Evolutionary conservation across 2,888 invertebrate species (phyloP).

Genomic region (Aethes cnicana): DNA sequence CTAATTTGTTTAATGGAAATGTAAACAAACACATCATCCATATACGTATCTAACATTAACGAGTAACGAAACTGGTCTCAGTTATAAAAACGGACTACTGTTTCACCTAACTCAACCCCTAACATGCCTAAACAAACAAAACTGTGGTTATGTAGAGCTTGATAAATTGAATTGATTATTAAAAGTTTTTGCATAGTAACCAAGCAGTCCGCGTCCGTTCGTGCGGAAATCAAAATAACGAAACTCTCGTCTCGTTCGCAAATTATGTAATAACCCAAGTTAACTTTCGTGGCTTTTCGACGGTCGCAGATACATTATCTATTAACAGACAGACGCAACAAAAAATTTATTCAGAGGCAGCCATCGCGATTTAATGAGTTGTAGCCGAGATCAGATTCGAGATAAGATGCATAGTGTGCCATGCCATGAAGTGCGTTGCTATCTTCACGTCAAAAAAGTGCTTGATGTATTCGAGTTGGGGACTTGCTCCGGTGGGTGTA

Average conservation of each 20-base stretch:
- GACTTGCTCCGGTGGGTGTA: slow-evolving; percentile 33
- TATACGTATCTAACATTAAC: no score
- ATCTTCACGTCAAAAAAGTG: slow-evolving; percentile 3
- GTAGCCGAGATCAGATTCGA: slow-evolving; percentile 33
- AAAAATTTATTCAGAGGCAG: slow-evolving; percentile 42
- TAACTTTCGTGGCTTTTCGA: slow-evolving; percentile 40
- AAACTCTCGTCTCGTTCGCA: slow-evolving; percentile 43
- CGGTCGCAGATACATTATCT: slow-evolving; percentile 46
- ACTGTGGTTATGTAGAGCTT: slow-evolving; percentile 25
- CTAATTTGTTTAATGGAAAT: no score
- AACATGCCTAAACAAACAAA: not conserved
- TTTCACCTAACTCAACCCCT: not conserved
- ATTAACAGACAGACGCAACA: slow-evolving; percentile 42
- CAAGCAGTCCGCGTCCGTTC: slow-evolving; percentile 42
- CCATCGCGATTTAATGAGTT: slow-evolving; percentile 34
- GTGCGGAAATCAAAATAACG: slow-evolving; percentile 58
- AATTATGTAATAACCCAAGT: slow-evolving; percentile 43
- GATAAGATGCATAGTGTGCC: slow-evolving; percentile 37
- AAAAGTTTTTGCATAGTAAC: slow-evolving; percentile 40
- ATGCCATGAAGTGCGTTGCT: slow-evolving; percentile 16
- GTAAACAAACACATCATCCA: no score
- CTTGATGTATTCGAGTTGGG: slow-evolving; percentile 25
- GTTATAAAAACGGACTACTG: not conserved
- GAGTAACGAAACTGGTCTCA: no score
- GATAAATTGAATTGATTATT: slow-evolving; percentile 37